Conservation (phyloP, 2,113 vertebrate species). For the Podiceps cristatus region DNA sequence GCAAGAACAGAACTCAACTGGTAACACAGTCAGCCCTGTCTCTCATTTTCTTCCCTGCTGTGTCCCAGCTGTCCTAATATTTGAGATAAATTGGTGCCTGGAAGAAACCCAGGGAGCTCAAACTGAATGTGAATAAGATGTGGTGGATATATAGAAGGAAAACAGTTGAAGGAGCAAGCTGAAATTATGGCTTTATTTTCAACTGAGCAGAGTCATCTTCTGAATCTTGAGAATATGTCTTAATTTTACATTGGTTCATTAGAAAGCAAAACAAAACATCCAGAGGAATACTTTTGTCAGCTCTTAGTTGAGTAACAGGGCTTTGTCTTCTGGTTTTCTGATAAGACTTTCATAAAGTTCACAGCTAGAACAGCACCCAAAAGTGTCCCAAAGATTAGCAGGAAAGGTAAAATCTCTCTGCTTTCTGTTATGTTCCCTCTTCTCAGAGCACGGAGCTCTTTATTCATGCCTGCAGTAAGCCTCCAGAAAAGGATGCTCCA, state of each 20-base stretch:
- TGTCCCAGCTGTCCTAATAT: slow-evolving; percentile 50
- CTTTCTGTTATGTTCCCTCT: neutral
- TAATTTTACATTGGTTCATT: neutral
- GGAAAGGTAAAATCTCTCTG: neutral
- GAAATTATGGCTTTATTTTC: slow-evolving; percentile 10
- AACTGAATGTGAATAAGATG: neutral
- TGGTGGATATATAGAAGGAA: neutral
- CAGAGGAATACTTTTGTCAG: neutral
- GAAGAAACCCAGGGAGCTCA: slow-evolving; percentile 16
- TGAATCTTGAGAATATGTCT: slow-evolving; percentile 4
- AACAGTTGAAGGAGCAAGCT: neutral
- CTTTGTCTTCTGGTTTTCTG: neutral
- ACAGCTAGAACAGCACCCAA: neutral
- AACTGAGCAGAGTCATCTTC: neutral
- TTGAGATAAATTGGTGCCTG: slow-evolving; percentile 42
- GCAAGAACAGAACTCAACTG: neutral
- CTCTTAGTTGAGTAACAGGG: neutral
- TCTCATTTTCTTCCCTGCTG: slow-evolving; percentile 56
- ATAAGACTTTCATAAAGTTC: neutral
- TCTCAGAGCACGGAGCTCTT: neutral
- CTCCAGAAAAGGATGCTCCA: neutral
- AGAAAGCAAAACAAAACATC: neutral
- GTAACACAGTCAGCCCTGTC: neutral
- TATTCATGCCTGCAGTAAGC: neutral
- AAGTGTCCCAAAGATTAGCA: neutral